Conservation (phyloP, 2,888 invertebrate species). For the Oeneis ivallda region DNA sequence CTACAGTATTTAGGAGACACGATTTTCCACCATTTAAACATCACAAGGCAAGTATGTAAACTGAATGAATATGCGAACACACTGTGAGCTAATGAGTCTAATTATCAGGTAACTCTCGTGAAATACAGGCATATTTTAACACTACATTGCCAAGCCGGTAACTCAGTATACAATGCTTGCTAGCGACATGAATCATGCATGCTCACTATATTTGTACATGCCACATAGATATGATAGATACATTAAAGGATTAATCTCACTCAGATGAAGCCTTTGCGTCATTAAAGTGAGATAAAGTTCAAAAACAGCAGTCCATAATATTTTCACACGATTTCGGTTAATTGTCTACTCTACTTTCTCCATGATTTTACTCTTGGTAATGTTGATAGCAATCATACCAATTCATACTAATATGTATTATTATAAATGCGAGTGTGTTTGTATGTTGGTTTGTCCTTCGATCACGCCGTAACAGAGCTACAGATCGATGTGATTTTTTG, state of each 20-base stretch:
- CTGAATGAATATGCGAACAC: conserved; percentile 54
- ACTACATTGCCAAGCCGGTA: conserved; percentile 54
- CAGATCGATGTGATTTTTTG: too few relatives aligned
- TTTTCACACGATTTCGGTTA: too few relatives aligned
- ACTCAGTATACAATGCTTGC: conserved; percentile 42
- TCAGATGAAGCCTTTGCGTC: neutral
- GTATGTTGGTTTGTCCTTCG: too few relatives aligned
- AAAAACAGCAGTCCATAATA: neutral
- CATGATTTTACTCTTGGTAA: too few relatives aligned
- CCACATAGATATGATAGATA: conserved; percentile 34
- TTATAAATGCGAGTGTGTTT: too few relatives aligned
- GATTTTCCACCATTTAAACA: conserved; percentile 71
- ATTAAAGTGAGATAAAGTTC: neutral
- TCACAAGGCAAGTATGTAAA: conserved; percentile 40
- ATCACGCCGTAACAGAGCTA: too few relatives aligned
- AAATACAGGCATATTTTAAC: conserved; percentile 60
- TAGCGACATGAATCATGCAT: conserved; percentile 39
- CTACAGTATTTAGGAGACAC: conserved; percentile 62
- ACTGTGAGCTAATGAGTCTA: conserved; percentile 58
- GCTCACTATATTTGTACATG: conserved; percentile 30
- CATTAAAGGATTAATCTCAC: conserved; percentile 24
- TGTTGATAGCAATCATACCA: too few relatives aligned
- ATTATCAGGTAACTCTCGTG: conserved; percentile 57
- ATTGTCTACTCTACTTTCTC: too few relatives aligned
- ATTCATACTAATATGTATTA: too few relatives aligned